Evolutionary conservation across 2,888 invertebrate species (phyloP), one percentile per base, ranked within the genome.

Genomic region (Nebria brevicollis): DNA sequence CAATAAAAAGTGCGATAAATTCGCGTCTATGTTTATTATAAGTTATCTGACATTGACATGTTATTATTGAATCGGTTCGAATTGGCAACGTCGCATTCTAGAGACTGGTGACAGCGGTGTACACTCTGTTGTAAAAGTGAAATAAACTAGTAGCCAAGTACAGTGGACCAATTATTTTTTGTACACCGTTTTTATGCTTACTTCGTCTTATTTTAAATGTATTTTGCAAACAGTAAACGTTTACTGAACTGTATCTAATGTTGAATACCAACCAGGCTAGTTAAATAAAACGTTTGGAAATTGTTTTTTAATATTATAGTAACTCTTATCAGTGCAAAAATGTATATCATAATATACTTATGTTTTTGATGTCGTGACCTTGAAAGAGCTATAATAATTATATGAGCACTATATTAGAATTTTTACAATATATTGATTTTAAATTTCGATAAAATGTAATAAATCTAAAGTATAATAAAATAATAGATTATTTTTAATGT

Each of bases 101-200:
- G 83, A 84, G 85, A 83, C 85, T 85, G 86, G 70, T 86, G 86
- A 86, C 86, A 86, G 86, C 85, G 81, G 86, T 54, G 54, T 86
- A 86, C 86, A 86, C 84, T 86, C 86, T 82, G 81, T 78, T 85
- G 81, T 84, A 84, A 83, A 86, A 86, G 84, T 84, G 84, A 84
- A 83, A 84, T 83, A 82, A 84, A 85, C 84, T 80, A 26, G 25
- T 41, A 41, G 73, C 34, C 43, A 73, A 42, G 42, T 42, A 68
- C 73, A 73, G 41, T 41, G 26, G 41, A 73, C 41, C 73, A 68
- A 26, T 25, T 68, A 26, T 3, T 72, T 34, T 26, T 41, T 72
- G 34, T 72, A 5, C 15, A 5, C n/a, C 7, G 7, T 66, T 66
- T 66, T 25, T 13, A 25, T 15, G 66, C 66, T 68, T 15, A 15